A percentile compares a stretch with the other conserved stretches of the same genome.
Evolutionary conservation across 2,113 vertebrate genomes (phyloP).

Genomic region (Ibidorhyncha struthersii): DNA sequence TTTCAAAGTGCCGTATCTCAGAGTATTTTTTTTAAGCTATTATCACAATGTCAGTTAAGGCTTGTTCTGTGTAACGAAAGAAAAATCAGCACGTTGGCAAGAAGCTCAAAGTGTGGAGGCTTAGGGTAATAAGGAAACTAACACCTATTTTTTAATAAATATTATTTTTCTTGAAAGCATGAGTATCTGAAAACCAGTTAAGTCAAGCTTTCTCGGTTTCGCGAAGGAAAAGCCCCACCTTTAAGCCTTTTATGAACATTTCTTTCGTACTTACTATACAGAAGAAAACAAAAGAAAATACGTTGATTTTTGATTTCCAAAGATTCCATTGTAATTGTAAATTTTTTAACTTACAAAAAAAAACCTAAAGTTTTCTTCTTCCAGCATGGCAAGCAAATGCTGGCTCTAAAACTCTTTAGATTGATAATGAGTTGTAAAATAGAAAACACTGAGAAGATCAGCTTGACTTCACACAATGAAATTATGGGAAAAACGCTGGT

Average conservation of each 20-base stretch:
- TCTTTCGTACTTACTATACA: neutral
- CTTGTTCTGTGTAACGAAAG: conserved; percentile 50
- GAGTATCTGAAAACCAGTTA: conserved; percentile 32
- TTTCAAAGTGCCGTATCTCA: conserved; percentile 66
- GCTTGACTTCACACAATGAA: conserved; percentile 11
- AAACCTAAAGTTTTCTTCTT: neutral
- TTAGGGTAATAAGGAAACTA: conserved; percentile 32
- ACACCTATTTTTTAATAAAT: neutral
- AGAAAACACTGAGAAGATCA: conserved; percentile 24
- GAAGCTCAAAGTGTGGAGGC: neutral
- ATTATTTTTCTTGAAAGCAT: conserved; percentile 47
- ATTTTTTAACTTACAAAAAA: neutral
- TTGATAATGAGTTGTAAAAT: neutral
- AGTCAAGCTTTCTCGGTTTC: conserved; percentile 13
- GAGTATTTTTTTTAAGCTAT: conserved; percentile 47
- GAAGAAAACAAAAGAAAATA: neutral
- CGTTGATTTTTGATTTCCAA: conserved; percentile 13
- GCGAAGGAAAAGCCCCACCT: conserved; percentile 20
- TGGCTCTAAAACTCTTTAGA: neutral
- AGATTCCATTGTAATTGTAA: neutral
- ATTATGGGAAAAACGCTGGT: conserved; percentile 22
- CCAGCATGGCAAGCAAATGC: neutral
- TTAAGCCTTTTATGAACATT: neutral
- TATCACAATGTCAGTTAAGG: conserved; percentile 61
- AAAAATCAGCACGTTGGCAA: conserved; percentile 42